These are phyloP conservation scores for Columba janthina DNA, from an alignment of 2,113 vertebrate species.

Conservation along the genomic window DNA sequence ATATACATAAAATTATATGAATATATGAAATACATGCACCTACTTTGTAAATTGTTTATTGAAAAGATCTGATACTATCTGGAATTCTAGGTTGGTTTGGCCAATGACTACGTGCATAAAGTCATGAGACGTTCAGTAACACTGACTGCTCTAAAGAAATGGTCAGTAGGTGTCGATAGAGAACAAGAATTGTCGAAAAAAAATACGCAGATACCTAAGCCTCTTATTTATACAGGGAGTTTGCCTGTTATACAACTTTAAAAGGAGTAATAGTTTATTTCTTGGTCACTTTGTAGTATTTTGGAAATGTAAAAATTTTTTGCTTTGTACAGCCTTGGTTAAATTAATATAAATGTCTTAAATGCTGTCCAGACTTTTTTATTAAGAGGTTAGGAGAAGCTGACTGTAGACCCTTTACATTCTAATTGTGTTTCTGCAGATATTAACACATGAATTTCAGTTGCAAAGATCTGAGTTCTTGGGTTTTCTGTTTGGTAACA, in stretches of 20 bases:
- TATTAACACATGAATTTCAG: background rate
- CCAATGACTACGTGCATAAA: background rate
- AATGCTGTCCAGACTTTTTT: background rate
- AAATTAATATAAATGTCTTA: background rate
- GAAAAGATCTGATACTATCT: background rate
- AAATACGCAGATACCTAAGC: background rate
- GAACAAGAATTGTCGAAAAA: background rate
- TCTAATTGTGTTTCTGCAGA: background rate
- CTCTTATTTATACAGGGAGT: background rate
- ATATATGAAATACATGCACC: background rate
- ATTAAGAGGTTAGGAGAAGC: background rate
- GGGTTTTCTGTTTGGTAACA: background rate
- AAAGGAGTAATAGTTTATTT: background rate
- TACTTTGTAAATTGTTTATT: background rate
- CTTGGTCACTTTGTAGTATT: background rate
- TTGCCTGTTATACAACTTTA: background rate
- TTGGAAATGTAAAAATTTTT: constrained; percentile 1
- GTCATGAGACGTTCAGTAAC: background rate
- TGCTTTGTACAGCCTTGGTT: background rate
- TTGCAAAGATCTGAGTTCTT: background rate
- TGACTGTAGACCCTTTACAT: background rate
- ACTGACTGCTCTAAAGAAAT: background rate
- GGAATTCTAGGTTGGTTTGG: background rate
- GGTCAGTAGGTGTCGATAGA: background rate
- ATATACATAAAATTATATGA: background rate